A percentile compares a stretch with the other conserved stretches of the same genome.
phyloP scores from a whole-genome alignment of 2,113 vertebrate genomes.

The Protobothrops flavoviridis region DNA sequence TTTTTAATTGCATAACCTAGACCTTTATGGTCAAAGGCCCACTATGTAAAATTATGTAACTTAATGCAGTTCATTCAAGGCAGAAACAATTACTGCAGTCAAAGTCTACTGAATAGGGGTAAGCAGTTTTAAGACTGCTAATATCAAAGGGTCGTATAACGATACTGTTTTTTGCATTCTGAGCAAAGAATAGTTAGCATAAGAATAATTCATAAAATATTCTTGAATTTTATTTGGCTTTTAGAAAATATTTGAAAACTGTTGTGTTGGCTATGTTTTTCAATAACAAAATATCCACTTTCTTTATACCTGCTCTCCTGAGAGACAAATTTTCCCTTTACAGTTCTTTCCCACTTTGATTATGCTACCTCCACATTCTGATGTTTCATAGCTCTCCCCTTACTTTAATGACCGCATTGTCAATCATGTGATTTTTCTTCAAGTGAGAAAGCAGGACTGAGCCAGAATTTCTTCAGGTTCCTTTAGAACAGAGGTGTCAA shows the following conservation, averaged over 20 bases:
- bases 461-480: not conserved
- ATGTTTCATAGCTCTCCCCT: not conserved
- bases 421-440: not conserved
- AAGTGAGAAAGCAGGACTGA: not conserved
- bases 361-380: not conserved
- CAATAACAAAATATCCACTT: not conserved
- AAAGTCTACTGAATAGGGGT: not conserved
- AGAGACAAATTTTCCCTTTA: not conserved
- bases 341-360: not conserved
- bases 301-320: not conserved
- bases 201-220: not conserved
- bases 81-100: not conserved
- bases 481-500: not conserved
- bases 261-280: not conserved
- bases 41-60: not conserved
- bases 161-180: not conserved
- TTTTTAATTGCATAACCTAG: not conserved
- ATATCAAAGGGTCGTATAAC: too few species aligned
- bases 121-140: not conserved
- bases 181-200: not conserved
- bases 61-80: not conserved
- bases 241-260: not conserved
- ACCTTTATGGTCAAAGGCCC: not conserved
- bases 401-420: not conserved
- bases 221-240: not conserved